Base-by-base conservation (phyloP, 1,140 invertebrate species). In the Solenopsis fugax region DNA sequence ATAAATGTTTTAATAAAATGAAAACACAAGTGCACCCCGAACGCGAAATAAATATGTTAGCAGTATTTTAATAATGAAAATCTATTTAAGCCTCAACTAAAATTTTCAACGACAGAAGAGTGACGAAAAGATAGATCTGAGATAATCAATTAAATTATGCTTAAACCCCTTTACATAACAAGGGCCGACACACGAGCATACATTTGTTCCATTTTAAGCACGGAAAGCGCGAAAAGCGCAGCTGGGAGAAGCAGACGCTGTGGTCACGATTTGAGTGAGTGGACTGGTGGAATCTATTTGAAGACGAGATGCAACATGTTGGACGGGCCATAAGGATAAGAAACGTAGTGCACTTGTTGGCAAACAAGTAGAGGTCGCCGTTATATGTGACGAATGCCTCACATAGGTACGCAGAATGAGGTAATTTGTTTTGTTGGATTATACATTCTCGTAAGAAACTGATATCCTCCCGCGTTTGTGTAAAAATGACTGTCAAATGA, bases 261-360 rank as follows among this genome's bases (percentile, higher is more conserved):
- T 65, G 52, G 64, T 81, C 77, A 41, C 48, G 48, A 18, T 71
- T 41, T 71, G 50, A 54, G 64, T 69, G 77, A 80, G 62, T 69
- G 64, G 62, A 24, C 34, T 24, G 72, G 85, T 69, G 62, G 71
- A 77, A 78, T 95, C 94, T 94, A 95, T 95, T 93, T 90, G 90
- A 91, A 91, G 90, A 90, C 56, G 78, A 88, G 90, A 90, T 92
- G 92, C 93, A 92, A 93, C 93, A 89, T 93, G 91, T 88, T 92
- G 92, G 90, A 94, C 91, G 93, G 86, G 93, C 56, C 87, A 86
- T 89, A 91, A 91, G 90, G 90, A 91, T 91, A 89, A 90, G 85
- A 91, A 89, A 87, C 81, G 86, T 67, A 81, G 75, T 64, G 86
- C 69, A 81, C 89, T 91, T 91, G 88, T 91, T 91, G 90, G 85